These are phyloP conservation scores for Hippotragus niger DNA, from an alignment of 2,113 vertebrate species.

Conservation along the genomic window DNA sequence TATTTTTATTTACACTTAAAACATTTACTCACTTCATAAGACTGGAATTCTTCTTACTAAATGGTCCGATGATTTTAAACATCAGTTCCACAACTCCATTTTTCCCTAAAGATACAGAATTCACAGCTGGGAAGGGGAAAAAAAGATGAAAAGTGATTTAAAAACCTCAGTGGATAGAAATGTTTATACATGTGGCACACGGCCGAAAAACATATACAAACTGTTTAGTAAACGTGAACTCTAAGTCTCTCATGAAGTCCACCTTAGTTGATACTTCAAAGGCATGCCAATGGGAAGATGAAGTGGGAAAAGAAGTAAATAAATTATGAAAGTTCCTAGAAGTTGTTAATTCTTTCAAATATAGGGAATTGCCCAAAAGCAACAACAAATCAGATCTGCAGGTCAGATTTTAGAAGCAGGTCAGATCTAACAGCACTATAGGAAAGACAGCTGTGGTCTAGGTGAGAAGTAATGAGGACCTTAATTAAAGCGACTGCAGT, in stretches of 20 bases:
- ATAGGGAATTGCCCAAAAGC: not conserved
- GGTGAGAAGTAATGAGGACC: not conserved
- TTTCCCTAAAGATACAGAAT: constrained; percentile 95
- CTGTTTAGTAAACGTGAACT: not conserved
- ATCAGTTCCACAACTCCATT: constrained; percentile 93
- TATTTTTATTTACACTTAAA: constrained; percentile 31
- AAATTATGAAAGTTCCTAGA: not conserved
- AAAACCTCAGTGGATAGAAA: constrained; percentile 3
- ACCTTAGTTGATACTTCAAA: not conserved
- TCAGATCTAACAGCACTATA: not conserved
- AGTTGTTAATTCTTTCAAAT: not conserved
- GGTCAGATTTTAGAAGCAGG: not conserved
- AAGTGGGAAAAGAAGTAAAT: not conserved
- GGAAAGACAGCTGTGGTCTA: not conserved
- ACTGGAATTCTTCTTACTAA: constrained; percentile 94
- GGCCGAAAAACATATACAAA: not conserved
- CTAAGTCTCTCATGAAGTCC: not conserved
- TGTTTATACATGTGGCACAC: not conserved
- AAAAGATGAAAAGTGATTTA: constrained; percentile 47
- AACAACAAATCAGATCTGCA: not conserved
- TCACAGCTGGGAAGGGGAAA: constrained; percentile 86
- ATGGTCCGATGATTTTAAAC: constrained; percentile 94
- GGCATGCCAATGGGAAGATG: not conserved
- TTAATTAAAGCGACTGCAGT: not conserved
- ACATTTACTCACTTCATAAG: constrained; percentile 91